These are phyloP conservation scores for Apostichopus japonicus DNA, from an alignment of 35 echinoderm and acorn worm genomes.

Conservation along the genomic window DNA sequence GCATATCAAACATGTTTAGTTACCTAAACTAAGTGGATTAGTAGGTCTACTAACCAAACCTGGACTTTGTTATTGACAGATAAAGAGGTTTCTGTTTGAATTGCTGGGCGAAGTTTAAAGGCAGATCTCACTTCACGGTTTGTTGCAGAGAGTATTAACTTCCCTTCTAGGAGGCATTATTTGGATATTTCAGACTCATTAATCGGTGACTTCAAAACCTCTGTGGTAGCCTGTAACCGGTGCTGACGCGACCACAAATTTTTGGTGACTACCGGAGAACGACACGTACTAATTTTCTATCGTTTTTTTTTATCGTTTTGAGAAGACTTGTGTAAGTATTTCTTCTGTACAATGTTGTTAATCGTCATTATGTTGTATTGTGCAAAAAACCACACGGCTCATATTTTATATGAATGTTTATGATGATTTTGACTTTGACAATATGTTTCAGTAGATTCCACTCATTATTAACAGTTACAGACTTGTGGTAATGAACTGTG, in stretches of 20 bases:
- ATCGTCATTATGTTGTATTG: no score
- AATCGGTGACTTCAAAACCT: neutral
- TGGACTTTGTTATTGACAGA: conserved; percentile 29
- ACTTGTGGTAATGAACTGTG: no score
- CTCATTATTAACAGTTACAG: no score
- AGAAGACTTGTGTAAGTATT: no score
- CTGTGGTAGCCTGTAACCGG: neutral
- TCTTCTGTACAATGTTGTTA: no score
- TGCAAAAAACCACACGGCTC: no score
- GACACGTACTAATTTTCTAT: no score
- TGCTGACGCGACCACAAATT: neutral
- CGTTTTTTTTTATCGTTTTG: no score
- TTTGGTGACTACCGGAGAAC: no score
- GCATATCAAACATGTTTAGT: neutral
- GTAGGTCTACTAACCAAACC: neutral
- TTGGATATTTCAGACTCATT: neutral
- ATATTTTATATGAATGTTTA: no score
- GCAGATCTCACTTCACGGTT: neutral
- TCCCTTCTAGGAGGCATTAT: neutral
- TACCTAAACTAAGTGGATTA: conserved; percentile 1
- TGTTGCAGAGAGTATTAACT: neutral
- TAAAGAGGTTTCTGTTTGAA: neutral
- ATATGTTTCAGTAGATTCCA: no score
- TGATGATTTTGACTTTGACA: no score
- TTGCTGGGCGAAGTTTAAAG: conserved; percentile 26